Evolutionary conservation across 2,797 vertebrate genomes (phyloP).

Genomic region (Betta splendens): DNA sequence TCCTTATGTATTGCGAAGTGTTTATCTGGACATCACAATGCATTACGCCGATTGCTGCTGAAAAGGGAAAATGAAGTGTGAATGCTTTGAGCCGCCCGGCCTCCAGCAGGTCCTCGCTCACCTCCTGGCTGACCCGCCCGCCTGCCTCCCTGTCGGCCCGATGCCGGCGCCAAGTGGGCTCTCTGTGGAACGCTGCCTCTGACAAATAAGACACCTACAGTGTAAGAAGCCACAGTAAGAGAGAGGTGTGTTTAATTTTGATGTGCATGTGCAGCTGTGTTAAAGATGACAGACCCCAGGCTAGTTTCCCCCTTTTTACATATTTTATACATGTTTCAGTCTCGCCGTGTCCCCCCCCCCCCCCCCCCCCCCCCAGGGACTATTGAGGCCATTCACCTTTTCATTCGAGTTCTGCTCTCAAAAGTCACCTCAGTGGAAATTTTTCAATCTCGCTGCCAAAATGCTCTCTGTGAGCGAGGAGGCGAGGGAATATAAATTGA

Average conservation of each 20-base stretch:
- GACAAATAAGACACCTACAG: no score
- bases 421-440: slow-evolving; percentile 16
- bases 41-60: slow-evolving; percentile 13
- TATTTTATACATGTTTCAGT: not conserved
- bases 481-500: slow-evolving; percentile 33
- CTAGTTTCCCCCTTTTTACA: not conserved
- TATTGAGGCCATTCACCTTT: slow-evolving; percentile 21
- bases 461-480: slow-evolving; percentile 6
- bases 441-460: slow-evolving; percentile 10
- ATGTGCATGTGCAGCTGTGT: not conserved
- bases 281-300: not conserved
- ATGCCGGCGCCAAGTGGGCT: slow-evolving; percentile 48
- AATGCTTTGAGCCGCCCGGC: slow-evolving; percentile 34
- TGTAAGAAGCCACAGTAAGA: no score
- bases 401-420: slow-evolving; percentile 17
- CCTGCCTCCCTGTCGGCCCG: slow-evolving; percentile 42
- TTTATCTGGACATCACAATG: slow-evolving; percentile 29
- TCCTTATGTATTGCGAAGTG: slow-evolving; percentile 37
- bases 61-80: slow-evolving; percentile 32
- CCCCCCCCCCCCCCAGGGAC: no score
- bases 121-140: slow-evolving; percentile 39
- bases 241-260: no score
- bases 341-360: not conserved
- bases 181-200: slow-evolving; percentile 31
- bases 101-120: slow-evolving; percentile 29